Evolutionary conservation across 64 coral and sea anemone species (phyloP), one percentile per base, ranked within the genome.

Genomic region (Pocillopora damicornis): DNA sequence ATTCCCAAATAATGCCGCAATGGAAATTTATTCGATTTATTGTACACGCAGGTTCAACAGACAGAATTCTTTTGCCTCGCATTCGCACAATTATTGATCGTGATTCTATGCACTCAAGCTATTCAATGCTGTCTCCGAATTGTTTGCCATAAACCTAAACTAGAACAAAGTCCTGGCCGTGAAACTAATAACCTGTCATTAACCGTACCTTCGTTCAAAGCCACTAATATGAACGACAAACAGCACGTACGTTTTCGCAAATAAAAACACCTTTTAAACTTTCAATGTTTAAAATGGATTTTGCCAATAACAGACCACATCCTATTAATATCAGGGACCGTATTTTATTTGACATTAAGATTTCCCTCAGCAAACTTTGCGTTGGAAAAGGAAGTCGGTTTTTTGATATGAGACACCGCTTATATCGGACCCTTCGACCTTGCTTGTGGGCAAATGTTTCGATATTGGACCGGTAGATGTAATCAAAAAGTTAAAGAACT

Each of bases 261-360:
- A 81, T 36, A 71, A 2, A 37, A 34, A 81, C 60, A 37, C 60
- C 26, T 59, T 34, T 81, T 81, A 35, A 63, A 59, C 26, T 36
- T 35, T 81, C 1, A 36, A 81, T 81, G 79, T 36, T 81, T 36
- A 81, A 81, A 81, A 81, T 63, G 60, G 59, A 61, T 81, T 81
- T 81, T 60, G 16, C 51, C 57, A 79, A 51, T 79, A 79, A 79
- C 58, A 26, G 57, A 58, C 77, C 17, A 26, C 60, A 51, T 79
- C 16, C 57, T 61, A 9, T 79, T 60, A 59, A 61, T 11, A 79
- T 59, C n/a, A 60, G 57, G 2, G 57, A 60, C 57, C 77, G 22
- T 25, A 26, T 51, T 17, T 60, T n/a, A 60, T 60, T 59, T 79
- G 13, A 79, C 77, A 79, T 60, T 0, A 79, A 79, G 58, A 79